A percentile compares a stretch with the other conserved stretches of the same genome.
These are phyloP conservation scores for Atopsyche davidsoni DNA, from an alignment of 1,140 invertebrate species.

Conservation along the genomic window DNA sequence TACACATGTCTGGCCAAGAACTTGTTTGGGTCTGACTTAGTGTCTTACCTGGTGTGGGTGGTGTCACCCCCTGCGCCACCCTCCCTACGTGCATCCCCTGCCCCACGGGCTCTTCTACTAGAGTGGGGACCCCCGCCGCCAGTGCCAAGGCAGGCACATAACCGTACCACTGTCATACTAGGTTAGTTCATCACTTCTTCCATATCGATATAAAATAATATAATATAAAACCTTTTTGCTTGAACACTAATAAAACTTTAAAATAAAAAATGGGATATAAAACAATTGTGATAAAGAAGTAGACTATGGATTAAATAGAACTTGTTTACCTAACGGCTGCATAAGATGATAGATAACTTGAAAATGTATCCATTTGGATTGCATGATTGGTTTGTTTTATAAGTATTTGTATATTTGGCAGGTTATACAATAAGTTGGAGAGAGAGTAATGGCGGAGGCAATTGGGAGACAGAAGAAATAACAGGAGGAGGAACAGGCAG, in stretches of 20 bases:
- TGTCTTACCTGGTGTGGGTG: constrained; percentile 71
- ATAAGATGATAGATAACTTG: too few relatives aligned
- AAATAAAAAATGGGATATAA: too few relatives aligned
- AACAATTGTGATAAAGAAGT: too few relatives aligned
- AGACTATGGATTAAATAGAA: too few relatives aligned
- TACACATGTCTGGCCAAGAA: constrained; percentile 81
- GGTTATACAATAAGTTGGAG: constrained; percentile 26
- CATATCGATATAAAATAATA: not conserved
- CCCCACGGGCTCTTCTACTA: constrained; percentile 58
- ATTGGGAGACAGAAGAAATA: constrained; percentile 20
- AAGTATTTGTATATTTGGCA: too few relatives aligned
- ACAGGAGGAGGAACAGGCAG: constrained; percentile 11
- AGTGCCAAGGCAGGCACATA: constrained; percentile 1
- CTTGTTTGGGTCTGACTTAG: constrained; percentile 74
- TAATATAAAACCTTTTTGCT: too few relatives aligned
- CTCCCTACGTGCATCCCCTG: constrained; percentile 55
- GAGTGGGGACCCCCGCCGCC: constrained; percentile 52
- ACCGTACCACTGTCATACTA: not conserved
- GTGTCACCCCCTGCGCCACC: constrained; percentile 66
- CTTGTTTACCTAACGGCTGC: too few relatives aligned
- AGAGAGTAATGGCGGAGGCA: constrained; percentile 1
- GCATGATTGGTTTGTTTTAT: too few relatives aligned
- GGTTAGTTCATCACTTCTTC: constrained; percentile 1
- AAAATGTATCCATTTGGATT: too few relatives aligned
- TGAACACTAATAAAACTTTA: too few relatives aligned